Percentiles rank a stretch among this genome's conserved stretches.
Evolutionary conservation across 1,140 invertebrate species (phyloP).

Genomic region (Heliconius eleuchia): DNA sequence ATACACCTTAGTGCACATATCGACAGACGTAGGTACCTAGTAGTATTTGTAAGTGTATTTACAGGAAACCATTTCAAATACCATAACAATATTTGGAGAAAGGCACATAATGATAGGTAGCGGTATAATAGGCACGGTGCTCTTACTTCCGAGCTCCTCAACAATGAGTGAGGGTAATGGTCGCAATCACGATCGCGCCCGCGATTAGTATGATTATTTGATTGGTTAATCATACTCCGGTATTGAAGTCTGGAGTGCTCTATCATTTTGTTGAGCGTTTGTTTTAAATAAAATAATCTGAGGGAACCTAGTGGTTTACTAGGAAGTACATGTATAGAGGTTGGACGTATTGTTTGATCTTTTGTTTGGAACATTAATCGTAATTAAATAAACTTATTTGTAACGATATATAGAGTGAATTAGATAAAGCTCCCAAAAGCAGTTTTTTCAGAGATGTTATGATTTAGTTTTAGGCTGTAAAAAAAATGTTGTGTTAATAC

Average conservation of each 20-base stretch:
- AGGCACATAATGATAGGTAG: constrained; percentile 27
- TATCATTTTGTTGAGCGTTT: constrained; percentile 19
- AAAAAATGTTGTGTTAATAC: too few relatives aligned
- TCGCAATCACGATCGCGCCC: constrained; percentile 32
- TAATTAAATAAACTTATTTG: background rate
- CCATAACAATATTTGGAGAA: constrained; percentile 25
- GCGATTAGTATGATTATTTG: constrained; percentile 60
- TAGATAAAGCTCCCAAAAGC: too few relatives aligned
- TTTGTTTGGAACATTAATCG: background rate
- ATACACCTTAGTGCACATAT: too few relatives aligned
- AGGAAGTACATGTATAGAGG: background rate
- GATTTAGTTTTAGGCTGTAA: too few relatives aligned
- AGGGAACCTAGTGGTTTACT: background rate
- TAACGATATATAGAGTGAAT: too few relatives aligned
- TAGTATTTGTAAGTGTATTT: background rate
- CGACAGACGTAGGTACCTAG: too few relatives aligned
- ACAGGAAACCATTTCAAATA: constrained; percentile 3
- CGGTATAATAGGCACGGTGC: constrained; percentile 9
- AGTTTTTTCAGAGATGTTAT: too few relatives aligned
- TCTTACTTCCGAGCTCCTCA: constrained; percentile 24
- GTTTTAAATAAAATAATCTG: constrained; percentile 15
- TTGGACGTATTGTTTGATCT: background rate
- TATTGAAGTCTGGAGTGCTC: constrained; percentile 7
- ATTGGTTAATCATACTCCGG: constrained; percentile 52
- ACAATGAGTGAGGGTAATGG: constrained; percentile 31